Evolutionary conservation across 2,888 invertebrate genomes (phyloP), one percentile per base, ranked within the genome.

Genomic region (Tipula lateralis): DNA sequence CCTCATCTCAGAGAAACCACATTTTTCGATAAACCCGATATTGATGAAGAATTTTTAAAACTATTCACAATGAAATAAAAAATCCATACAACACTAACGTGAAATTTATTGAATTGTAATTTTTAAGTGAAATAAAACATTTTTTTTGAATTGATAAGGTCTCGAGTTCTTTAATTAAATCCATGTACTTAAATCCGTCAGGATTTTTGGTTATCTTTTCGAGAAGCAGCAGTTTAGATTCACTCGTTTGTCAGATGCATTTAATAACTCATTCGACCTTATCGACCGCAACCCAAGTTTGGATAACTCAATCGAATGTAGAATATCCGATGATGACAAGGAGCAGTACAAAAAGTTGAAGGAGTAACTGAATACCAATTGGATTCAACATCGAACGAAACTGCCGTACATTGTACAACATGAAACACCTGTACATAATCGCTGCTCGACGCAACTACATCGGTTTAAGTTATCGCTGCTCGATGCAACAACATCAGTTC

Each of bases 151-250:
- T 39, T 29, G 80, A 80, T 29, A 80, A 80, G 87, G 92, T 93
- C 90, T 96, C 95, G 85, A 96, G 91, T 88, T 96, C 94, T 82
- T 92, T 91, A 85, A 97, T 93, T 24, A 97, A 91, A 88, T 96
- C 95, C 93, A 94, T 94, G 87, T 97, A 95, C 87, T 95, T 94
- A 88, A 97, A 97, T 84, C 92, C 91, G 86, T 94, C 92, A 0
- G 97, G 96, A 82, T 90, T 91, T 50, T 92, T 91, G 0, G 93
- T 95, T 86, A 97, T 97, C 3, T 88, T 91, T 86, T 95, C 91
- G 85, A 97, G 88, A 66, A 97, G 89, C 83, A 92, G 89, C 0
- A 92, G 88, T 88, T 95, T 94, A 4, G 90, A 91, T 13, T 91
- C 5, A 5, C 16, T 16, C 16, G n/a, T n/a, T n/a, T n/a, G n/a